phyloP scores from a whole-genome alignment of 2,113 vertebrate species.

The Caranx ignobilis region DNA sequence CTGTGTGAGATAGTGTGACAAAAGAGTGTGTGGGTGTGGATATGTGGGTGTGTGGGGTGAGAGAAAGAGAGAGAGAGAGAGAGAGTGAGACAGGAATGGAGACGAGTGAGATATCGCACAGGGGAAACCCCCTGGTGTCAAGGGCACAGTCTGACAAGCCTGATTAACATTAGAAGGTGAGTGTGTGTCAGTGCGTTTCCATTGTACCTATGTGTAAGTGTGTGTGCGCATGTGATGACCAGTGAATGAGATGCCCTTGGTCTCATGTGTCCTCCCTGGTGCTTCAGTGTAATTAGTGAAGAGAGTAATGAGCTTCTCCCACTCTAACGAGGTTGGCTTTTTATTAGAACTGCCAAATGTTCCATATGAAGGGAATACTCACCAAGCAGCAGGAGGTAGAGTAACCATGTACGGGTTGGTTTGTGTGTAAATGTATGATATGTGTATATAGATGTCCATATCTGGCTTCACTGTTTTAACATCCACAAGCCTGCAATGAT shows the following conservation, averaged over 20 bases:
- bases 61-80: not conserved
- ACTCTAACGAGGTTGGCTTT: conserved; percentile 59
- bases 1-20: conserved; percentile 48
- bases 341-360: conserved; percentile 75
- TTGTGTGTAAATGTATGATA: not conserved
- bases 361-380: conserved; percentile 40
- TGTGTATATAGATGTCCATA: not conserved
- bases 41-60: not conserved
- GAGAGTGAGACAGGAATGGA: conserved; percentile 31
- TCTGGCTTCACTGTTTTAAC: not conserved
- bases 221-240: conserved; percentile 40
- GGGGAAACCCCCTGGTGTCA: conserved; percentile 37
- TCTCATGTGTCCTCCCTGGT: conserved; percentile 53
- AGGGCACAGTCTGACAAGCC: conserved; percentile 49
- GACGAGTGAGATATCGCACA: conserved; percentile 24
- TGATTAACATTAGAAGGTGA: conserved; percentile 63
- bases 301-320: conserved; percentile 62
- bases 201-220: conserved; percentile 29
- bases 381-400: conserved; percentile 18
- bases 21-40: conserved; percentile 3
- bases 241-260: conserved; percentile 46
- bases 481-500: not conserved
- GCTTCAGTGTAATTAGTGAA: conserved; percentile 69
- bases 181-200: conserved; percentile 31
- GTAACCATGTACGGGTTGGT: not conserved